Conservation (phyloP, 2,113 vertebrate species). For the Rutilus rutilus region DNA sequence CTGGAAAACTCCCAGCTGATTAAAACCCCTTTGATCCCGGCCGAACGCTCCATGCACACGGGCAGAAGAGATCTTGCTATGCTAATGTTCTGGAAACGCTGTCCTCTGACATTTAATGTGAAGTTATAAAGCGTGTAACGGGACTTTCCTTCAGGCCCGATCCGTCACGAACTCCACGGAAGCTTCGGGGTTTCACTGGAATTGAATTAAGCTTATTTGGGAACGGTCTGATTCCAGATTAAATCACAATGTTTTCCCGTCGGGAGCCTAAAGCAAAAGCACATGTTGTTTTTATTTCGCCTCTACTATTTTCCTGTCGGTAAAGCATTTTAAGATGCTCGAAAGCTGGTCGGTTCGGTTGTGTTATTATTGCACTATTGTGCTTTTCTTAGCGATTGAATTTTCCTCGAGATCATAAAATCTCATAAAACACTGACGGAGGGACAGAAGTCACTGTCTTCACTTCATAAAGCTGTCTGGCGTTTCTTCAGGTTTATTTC, state of each 20-base stretch:
- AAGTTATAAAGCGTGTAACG: background rate
- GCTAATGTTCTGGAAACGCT: background rate
- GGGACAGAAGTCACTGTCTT: background rate
- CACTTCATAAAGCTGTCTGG: background rate
- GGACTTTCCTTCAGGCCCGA: background rate
- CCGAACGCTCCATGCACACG: background rate
- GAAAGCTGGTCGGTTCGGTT: background rate
- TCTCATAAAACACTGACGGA: background rate
- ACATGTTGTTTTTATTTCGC: background rate
- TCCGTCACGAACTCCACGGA: background rate
- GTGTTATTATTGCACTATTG: background rate
- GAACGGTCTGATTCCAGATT: background rate
- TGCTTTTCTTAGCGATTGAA: background rate
- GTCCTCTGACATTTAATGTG: conserved; percentile 1
- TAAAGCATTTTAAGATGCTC: background rate
- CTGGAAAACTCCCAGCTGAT: conserved; percentile 9
- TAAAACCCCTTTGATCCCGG: background rate
- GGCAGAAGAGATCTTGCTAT: background rate
- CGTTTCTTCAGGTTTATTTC: no score
- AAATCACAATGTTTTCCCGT: background rate
- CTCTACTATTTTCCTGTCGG: background rate
- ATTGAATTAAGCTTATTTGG: background rate
- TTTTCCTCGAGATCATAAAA: background rate
- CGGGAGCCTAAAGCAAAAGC: background rate
- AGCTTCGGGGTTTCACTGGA: background rate